Base-by-base conservation (phyloP, 53 echinoderm and acorn worm genomes). In the Temnopleurus reevesii region DNA sequence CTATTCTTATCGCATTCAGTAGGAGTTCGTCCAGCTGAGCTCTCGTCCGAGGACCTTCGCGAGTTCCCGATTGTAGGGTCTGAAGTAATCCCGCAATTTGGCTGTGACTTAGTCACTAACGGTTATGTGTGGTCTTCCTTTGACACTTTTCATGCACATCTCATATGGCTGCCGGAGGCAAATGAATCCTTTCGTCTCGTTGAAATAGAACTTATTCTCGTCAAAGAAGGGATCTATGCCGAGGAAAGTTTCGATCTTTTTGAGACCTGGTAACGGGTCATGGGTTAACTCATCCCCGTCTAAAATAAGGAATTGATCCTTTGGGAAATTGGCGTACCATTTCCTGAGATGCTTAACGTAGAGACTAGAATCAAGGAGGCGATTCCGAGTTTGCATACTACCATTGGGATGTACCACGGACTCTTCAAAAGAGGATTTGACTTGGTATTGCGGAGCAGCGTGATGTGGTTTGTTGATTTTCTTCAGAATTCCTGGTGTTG, bases 391-490 rank as follows among this genome's bases (percentile, higher is more conserved):
- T 38, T 91, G 92, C 1, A 96, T 34, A 6, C 77, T 90, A n/a
- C 96, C 96, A 28, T 90, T 84, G 2, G 92, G 84, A 44, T 90
- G 83, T 3, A 95, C 76, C 8, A 96, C 92, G 15, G 95, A 95
- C 46, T 92, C 90, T n/a, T 85, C 86, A 81, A 96, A 94, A 5
- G 94, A 92, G 4, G 91, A 81, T 17, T 83, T 89, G 27, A 95
- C 71, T 26, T 91, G 86, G 58, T 94, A 94, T 24, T 56, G 84
- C 10, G 87, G 81, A 51, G 71, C 43, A 8, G 71, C 19, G 41
- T n/a, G 41, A 71, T 71, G 0, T 30, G 36, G 2, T n/a, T 71
- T 38, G 10, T 38, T 9, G n/a, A 21, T 41, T n/a, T n/a, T n/a
- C n/a, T n/a, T n/a, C 9, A n/a, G 0, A n/a, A 8, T 21, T 13